These are phyloP conservation scores for Sminthurides aquaticus DNA, from an alignment of 2,888 invertebrate species.

Conservation along the genomic window DNA sequence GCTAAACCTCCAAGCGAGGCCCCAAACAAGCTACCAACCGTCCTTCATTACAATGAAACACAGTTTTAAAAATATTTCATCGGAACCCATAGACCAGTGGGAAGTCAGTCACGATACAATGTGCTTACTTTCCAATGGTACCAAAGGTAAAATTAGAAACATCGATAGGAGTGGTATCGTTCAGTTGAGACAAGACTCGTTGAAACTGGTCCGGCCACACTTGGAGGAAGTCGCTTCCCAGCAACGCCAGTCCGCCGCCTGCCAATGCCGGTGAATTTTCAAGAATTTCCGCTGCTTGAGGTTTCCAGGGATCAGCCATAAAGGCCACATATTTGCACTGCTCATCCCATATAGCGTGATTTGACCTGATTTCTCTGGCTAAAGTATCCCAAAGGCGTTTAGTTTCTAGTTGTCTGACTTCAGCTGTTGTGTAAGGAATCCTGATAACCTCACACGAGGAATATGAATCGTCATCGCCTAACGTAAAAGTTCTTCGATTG, in stretches of 20 bases:
- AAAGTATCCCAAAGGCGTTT: constrained; percentile 76
- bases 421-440: constrained; percentile 61
- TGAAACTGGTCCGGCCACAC: constrained; percentile 73
- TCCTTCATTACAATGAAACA: constrained; percentile 54
- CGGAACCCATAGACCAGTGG: no score
- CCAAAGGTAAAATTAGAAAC: constrained; percentile 20
- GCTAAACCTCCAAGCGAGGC: constrained; percentile 84
- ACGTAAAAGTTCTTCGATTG: constrained; percentile 70
- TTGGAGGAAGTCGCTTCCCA: constrained; percentile 82
- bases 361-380: constrained; percentile 70
- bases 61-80: background rate
- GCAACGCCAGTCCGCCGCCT: constrained; percentile 81
- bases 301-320: constrained; percentile 75
- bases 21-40: constrained; percentile 77
- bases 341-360: constrained; percentile 57
- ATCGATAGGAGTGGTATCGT: constrained; percentile 60
- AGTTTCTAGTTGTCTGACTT: constrained; percentile 65
- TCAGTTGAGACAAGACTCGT: constrained; percentile 60
- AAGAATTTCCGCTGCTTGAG: constrained; percentile 48
- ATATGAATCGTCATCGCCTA: constrained; percentile 58
- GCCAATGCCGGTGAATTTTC: constrained; percentile 59
- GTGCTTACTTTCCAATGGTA: constrained; percentile 16
- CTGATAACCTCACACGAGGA: constrained; percentile 64
- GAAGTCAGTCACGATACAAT: no score
- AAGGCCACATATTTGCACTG: constrained; percentile 82